These are phyloP conservation scores for Alauda arvensis DNA, from an alignment of 2,797 vertebrate species.

Conservation along the genomic window DNA sequence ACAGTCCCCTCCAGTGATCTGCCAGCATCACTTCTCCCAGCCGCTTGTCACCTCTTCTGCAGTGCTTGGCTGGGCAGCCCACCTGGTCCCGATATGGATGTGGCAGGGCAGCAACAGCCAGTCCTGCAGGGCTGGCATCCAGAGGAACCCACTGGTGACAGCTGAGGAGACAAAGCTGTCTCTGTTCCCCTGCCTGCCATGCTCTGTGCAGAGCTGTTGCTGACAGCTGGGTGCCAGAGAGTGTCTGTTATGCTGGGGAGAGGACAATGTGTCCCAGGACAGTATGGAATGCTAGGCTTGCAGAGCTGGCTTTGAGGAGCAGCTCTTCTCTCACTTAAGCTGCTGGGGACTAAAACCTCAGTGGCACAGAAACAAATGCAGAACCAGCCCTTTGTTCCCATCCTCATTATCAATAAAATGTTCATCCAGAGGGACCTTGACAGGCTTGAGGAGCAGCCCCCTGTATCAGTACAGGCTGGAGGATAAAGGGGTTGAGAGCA, in stretches of 20 bases:
- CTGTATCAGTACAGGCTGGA: fast-evolving
- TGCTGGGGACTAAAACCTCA: not conserved
- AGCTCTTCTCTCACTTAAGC: not conserved
- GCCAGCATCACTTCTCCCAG: not conserved
- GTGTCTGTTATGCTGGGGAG: not conserved
- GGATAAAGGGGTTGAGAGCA: not conserved
- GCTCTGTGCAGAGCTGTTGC: not conserved
- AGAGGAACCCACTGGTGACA: fast-evolving
- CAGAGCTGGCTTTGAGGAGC: not conserved
- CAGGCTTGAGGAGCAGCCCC: not conserved
- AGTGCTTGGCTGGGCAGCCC: fast-evolving
- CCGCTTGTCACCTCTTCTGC: fast-evolving
- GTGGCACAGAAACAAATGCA: not conserved
- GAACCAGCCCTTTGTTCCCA: not conserved
- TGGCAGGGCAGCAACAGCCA: not conserved
- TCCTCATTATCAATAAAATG: not conserved
- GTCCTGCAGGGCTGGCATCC: fast-evolving
- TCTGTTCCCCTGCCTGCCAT: not conserved
- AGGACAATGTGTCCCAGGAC: fast-evolving
- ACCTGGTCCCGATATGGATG: not conserved
- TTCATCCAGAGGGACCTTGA: not conserved
- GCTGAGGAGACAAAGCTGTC: not conserved
- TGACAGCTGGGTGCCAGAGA: not conserved
- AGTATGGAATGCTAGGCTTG: not conserved
- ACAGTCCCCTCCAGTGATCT: fast-evolving